A percentile compares a stretch with the other conserved stretches of the same genome.
Conservation (phyloP, 1,140 invertebrate species). For the Drosophila novamexicana region DNA sequence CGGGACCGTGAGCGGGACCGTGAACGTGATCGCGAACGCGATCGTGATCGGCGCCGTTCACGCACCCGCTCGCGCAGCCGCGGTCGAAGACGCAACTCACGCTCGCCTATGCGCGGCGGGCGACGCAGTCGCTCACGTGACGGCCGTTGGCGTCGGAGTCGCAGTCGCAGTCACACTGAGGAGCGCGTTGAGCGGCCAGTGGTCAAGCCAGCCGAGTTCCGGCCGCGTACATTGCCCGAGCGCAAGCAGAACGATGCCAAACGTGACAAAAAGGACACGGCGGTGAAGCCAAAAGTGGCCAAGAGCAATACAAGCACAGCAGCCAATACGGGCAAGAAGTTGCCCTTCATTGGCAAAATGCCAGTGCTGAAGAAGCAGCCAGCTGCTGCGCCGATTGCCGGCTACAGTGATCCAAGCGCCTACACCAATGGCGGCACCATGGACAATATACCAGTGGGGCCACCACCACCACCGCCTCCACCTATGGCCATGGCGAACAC, state of each 20-base stretch:
- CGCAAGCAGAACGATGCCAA: conserved; percentile 57
- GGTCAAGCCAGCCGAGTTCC: conserved; percentile 80
- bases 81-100: conserved; percentile 46
- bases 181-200: conserved; percentile 76
- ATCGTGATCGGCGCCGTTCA: conserved; percentile 52
- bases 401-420: conserved; percentile 41
- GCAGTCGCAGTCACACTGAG: conserved; percentile 56
- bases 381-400: conserved; percentile 1
- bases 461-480: conserved; percentile 52
- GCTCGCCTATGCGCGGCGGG: conserved; percentile 44
- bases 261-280: conserved; percentile 84
- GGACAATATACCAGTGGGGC: conserved; percentile 39
- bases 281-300: conserved; percentile 40
- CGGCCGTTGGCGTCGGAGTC: conserved; percentile 55
- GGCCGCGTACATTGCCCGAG: conserved; percentile 63
- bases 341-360: conserved; percentile 89
- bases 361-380: conserved; percentile 88
- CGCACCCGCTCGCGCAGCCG: conserved; percentile 55
- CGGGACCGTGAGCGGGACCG: conserved; percentile 46
- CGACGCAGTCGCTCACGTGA: conserved; percentile 55
- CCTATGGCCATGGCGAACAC: conserved; percentile 24
- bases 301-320: conserved; percentile 30
- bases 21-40: conserved; percentile 48
- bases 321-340: conserved; percentile 85
- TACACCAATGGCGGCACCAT: conserved; percentile 41